phyloP scores from a whole-genome alignment of 2,113 vertebrate species.

The Cathartes aura region DNA sequence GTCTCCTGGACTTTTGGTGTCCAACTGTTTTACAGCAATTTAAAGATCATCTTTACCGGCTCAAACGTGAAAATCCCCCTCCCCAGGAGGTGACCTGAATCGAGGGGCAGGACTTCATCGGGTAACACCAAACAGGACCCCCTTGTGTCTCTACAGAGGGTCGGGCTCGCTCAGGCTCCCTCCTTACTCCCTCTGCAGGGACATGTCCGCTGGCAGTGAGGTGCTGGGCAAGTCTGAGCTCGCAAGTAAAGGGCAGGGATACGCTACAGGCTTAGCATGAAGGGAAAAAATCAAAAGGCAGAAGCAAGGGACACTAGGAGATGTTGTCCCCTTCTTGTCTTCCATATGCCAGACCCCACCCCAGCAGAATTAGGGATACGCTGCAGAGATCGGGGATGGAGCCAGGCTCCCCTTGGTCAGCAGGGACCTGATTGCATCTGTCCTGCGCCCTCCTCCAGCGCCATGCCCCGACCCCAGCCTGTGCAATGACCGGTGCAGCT shows the following conservation, averaged over 20 bases:
- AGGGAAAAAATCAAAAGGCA: not conserved
- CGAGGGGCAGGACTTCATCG: not conserved
- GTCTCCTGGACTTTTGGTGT: not conserved
- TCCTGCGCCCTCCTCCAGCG: not conserved
- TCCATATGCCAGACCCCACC: not conserved
- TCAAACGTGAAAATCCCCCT: not conserved
- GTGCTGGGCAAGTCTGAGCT: not conserved
- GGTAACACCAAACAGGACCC: fast-evolving
- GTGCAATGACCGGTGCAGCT: fast-evolving
- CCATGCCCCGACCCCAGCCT: fast-evolving
- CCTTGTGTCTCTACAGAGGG: not conserved
- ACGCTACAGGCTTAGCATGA: not conserved
- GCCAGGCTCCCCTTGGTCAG: not conserved
- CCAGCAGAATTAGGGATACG: not conserved
- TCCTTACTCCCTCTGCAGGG: not conserved
- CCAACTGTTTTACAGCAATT: not conserved
- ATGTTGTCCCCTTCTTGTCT: not conserved
- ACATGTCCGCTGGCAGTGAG: not conserved
- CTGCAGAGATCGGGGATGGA: not conserved
- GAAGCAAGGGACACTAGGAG: not conserved
- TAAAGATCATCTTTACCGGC: not conserved
- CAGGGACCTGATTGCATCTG: not conserved
- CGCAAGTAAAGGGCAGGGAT: not conserved
- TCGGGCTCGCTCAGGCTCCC: not conserved
- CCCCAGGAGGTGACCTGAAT: not conserved